A percentile compares a stretch with the other conserved stretches of the same genome.
Evolutionary conservation across 2,797 vertebrate genomes (phyloP).

Genomic region (Sylvilagus floridanus): DNA sequence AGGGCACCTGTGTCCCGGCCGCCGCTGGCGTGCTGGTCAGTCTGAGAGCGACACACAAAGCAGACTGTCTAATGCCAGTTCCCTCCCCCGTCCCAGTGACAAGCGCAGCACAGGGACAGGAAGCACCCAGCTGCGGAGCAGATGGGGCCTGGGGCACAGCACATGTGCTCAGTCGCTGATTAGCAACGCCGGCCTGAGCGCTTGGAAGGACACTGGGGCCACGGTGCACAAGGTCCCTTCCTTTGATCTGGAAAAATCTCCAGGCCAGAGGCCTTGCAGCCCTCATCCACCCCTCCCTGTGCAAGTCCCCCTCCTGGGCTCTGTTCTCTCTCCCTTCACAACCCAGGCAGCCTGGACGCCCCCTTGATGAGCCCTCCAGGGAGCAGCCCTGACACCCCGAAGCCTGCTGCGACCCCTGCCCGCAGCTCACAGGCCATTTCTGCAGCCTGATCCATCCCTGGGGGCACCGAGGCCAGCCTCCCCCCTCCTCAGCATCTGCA

Average conservation of each 20-base stretch:
- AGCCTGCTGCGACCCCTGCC: no score
- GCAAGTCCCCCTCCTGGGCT: neutral
- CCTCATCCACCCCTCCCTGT: no score
- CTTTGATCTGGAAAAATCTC: neutral
- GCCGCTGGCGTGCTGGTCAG: neutral
- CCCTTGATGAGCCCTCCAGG: no score
- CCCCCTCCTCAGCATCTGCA: neutral
- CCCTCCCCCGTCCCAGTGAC: neutral
- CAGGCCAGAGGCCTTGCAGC: neutral
- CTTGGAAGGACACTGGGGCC: neutral
- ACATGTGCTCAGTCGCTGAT: neutral
- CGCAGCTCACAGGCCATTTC: no score
- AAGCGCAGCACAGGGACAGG: neutral
- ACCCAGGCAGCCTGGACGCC: neutral
- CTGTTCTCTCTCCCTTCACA: neutral
- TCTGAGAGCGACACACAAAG: neutral
- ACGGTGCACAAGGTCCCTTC: rapidly evolving
- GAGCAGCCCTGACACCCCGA: no score
- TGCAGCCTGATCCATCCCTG: no score
- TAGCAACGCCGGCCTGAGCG: neutral
- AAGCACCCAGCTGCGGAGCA: neutral
- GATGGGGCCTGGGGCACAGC: neutral
- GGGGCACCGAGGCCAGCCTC: no score
- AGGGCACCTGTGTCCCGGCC: neutral
- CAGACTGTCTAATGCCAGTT: neutral